These are phyloP conservation scores for Lampris megalopsis DNA, from an alignment of 2,113 vertebrate genomes.

Conservation along the genomic window DNA sequence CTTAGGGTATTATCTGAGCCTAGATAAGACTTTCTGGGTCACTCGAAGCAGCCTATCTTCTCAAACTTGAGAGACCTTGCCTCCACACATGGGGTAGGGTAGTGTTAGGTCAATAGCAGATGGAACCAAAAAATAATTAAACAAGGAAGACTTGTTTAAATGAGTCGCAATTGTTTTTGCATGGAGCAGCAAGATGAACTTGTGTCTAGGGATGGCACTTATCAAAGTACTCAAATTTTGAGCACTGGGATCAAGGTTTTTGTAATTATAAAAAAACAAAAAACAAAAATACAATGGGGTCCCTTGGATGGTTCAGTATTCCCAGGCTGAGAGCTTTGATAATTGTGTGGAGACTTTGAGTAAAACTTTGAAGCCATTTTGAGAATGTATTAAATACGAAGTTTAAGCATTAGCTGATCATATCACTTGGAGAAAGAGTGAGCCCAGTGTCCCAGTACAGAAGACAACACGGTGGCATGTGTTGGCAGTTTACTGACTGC, in stretches of 20 bases:
- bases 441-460: constrained; percentile 24
- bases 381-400: constrained; percentile 16
- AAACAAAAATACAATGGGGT: no score
- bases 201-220: constrained; percentile 7
- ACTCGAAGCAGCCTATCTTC: constrained; percentile 24
- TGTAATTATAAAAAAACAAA: no score
- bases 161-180: not conserved
- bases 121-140: constrained; percentile 11
- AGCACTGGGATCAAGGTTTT: not conserved
- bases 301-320: no score
- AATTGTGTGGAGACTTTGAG: no score
- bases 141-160: constrained; percentile 4
- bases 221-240: constrained; percentile 18
- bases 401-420: constrained; percentile 3
- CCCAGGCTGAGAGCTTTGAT: no score
- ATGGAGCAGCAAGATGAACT: not conserved
- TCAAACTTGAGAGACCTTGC: not conserved
- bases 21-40: constrained; percentile 57
- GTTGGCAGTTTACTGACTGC: constrained; percentile 45
- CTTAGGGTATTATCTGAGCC: constrained; percentile 51
- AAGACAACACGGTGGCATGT: constrained; percentile 33
- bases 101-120: not conserved
- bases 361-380: no score
- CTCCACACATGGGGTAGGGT: not conserved
- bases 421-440: constrained; percentile 17